These are phyloP conservation scores for Aphodius sticticus DNA, from an alignment of 2,888 invertebrate species.

Conservation along the genomic window DNA sequence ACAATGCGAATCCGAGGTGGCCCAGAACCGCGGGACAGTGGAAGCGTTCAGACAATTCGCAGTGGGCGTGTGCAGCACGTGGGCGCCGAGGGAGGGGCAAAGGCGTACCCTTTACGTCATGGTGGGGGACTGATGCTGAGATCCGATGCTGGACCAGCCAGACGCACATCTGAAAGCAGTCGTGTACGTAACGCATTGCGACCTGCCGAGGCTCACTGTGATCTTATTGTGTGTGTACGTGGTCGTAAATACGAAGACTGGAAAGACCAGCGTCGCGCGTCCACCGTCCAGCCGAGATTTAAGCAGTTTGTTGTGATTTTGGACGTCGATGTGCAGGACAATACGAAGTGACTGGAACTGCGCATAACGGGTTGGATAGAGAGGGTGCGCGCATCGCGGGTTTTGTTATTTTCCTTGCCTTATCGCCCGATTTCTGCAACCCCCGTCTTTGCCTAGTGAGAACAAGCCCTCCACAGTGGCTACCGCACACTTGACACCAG, in stretches of 20 bases:
- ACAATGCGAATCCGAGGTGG: conserved; percentile 59
- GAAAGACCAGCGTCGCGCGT: too few relatives aligned
- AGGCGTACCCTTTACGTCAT: conserved; percentile 44
- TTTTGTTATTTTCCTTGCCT: conserved; percentile 40
- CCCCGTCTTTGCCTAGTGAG: conserved; percentile 44
- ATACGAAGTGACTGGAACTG: conserved; percentile 30
- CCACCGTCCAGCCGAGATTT: background rate
- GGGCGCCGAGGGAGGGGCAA: conserved; percentile 55
- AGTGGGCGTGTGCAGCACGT: conserved; percentile 58
- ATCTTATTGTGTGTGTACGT: conserved; percentile 50
- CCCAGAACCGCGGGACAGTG: conserved; percentile 44
- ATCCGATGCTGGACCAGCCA: conserved; percentile 50
- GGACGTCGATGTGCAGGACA: background rate
- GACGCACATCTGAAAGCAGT: conserved; percentile 55
- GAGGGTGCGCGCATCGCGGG: conserved; percentile 47
- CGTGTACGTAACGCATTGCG: conserved; percentile 56
- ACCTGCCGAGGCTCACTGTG: conserved; percentile 19
- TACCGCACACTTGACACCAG: conserved; percentile 57
- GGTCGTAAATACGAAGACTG: conserved; percentile 39
- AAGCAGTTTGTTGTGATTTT: conserved; percentile 28
- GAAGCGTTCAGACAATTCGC: conserved; percentile 56
- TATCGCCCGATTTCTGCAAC: background rate
- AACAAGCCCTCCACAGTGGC: conserved; percentile 57
- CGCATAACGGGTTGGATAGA: conserved; percentile 41
- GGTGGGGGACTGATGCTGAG: conserved; percentile 53